Evolutionary conservation across 2,797 vertebrate genomes (phyloP).

Genomic region (Sardinella longiceps): DNA sequence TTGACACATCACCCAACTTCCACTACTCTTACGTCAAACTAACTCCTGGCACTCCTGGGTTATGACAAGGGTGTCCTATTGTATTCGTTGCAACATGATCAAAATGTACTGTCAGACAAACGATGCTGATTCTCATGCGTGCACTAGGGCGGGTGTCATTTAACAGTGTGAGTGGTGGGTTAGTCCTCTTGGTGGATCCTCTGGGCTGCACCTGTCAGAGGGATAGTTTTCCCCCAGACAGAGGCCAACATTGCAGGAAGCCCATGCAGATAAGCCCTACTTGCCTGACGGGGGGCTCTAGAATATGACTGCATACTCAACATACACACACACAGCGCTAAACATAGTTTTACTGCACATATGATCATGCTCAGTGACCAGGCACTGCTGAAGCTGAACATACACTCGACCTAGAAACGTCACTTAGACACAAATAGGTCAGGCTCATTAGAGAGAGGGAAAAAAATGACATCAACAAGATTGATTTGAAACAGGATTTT

Average conservation of each 20-base stretch:
- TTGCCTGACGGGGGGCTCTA: conserved; percentile 50
- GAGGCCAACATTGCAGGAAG: conserved; percentile 67
- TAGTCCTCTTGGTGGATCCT: conserved; percentile 42
- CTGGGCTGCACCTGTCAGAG: conserved; percentile 71
- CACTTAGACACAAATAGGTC: neutral
- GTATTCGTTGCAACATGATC: conserved; percentile 10
- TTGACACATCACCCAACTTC: neutral
- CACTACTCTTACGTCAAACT: neutral
- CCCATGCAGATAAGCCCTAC: conserved; percentile 9
- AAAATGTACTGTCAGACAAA: conserved; percentile 40
- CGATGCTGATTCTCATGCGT: conserved; percentile 53
- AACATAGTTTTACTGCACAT: conserved; percentile 20
- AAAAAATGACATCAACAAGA: neutral
- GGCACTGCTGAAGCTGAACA: neutral
- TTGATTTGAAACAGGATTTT: neutral
- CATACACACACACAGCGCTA: conserved; percentile 54
- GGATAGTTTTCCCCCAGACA: conserved; percentile 62
- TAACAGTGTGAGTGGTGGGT: conserved; percentile 65
- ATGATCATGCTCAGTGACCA: neutral
- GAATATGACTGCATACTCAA: conserved; percentile 58
- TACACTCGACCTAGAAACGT: neutral
- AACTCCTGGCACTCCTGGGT: neutral
- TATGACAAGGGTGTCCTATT: neutral
- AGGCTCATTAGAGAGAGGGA: neutral
- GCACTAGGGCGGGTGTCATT: conserved; percentile 70